These are phyloP conservation scores for Channa striata DNA, from an alignment of 2,797 vertebrate species.

Conservation along the genomic window DNA sequence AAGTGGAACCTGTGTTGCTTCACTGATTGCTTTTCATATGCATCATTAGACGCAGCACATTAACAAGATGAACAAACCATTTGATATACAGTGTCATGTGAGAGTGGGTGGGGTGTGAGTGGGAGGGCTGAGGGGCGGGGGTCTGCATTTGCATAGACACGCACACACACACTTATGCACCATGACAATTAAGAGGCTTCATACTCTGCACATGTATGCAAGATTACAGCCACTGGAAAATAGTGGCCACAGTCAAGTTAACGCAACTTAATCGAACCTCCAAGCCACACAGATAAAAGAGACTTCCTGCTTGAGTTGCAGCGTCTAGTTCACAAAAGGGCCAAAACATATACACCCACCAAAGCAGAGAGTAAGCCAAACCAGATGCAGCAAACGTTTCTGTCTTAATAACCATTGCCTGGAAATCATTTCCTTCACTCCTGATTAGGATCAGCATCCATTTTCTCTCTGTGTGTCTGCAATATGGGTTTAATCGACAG, in stretches of 20 bases:
- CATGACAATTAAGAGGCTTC: slow-evolving; percentile 9
- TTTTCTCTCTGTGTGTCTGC: slow-evolving; percentile 36
- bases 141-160: slow-evolving; percentile 4
- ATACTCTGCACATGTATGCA: slow-evolving; percentile 8
- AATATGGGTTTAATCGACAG: slow-evolving; percentile 61
- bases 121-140: not conserved
- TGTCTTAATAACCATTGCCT: slow-evolving; percentile 32
- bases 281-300: slow-evolving; percentile 21
- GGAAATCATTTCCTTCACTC: slow-evolving; percentile 53
- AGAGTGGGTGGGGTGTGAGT: not conserved
- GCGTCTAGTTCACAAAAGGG: slow-evolving; percentile 10
- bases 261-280: slow-evolving; percentile 25
- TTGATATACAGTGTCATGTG: slow-evolving; percentile 55
- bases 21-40: slow-evolving; percentile 79
- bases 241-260: slow-evolving; percentile 26
- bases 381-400: not conserved
- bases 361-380: not conserved
- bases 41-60: slow-evolving; percentile 77
- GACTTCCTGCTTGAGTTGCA: slow-evolving; percentile 4
- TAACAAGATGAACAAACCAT: slow-evolving; percentile 76
- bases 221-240: slow-evolving; percentile 33
- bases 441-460: slow-evolving; percentile 57
- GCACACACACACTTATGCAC: not conserved
- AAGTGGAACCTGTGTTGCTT: slow-evolving; percentile 61
- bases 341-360: not conserved